Conservation (phyloP, 2,797 vertebrate species). For the Tragelaphus eurycerus region DNA sequence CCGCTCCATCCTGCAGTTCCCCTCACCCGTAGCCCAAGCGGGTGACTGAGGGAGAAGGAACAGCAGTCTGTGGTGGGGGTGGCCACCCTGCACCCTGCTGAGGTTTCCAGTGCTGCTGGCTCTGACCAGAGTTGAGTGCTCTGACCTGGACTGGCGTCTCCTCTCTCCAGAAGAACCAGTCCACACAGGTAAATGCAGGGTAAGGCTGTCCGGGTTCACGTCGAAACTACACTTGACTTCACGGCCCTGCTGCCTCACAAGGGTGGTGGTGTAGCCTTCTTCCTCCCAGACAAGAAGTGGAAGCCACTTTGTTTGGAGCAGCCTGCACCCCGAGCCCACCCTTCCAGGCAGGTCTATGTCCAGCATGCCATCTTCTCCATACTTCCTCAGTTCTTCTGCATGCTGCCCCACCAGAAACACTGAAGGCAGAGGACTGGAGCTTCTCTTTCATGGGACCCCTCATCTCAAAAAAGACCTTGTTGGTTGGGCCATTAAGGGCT, state of each 20-base stretch:
- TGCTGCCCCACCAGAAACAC: background rate
- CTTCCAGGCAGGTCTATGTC: too few species aligned
- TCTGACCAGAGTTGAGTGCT: background rate
- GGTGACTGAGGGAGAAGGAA: background rate
- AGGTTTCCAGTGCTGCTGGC: background rate
- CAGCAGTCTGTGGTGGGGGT: background rate
- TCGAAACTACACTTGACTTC: background rate
- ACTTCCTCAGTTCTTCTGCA: background rate
- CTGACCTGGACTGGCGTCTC: background rate
- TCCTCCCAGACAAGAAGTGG: background rate
- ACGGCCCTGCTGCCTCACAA: background rate
- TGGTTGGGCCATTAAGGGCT: background rate
- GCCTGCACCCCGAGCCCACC: background rate
- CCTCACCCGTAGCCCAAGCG: background rate
- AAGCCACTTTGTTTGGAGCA: background rate
- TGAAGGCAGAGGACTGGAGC: too few species aligned
- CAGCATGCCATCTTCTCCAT: fast-evolving
- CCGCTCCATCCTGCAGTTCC: background rate
- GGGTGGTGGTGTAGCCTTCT: fast-evolving
- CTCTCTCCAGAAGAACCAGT: background rate
- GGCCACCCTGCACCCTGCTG: background rate
- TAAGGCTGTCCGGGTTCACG: background rate
- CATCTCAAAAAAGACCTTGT: background rate
- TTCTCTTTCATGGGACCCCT: background rate
- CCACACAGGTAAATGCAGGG: background rate